Base-by-base conservation (phyloP, 92 coral and sea anemone genomes). In the Epizoanthus ramosus region DNA sequence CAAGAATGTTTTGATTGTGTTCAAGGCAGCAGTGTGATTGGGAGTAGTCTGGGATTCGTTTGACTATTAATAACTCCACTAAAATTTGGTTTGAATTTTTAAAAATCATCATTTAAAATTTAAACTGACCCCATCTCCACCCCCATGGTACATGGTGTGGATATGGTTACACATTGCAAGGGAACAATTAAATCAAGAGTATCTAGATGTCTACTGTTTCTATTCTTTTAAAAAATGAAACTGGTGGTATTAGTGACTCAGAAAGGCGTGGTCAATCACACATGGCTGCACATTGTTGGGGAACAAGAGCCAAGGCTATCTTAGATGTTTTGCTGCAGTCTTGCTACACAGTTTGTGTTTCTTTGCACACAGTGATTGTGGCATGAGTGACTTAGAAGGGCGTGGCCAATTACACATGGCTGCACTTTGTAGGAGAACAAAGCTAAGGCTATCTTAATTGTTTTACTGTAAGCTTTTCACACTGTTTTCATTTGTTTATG, bases 241-340 rank as follows among this genome's bases (percentile, higher is more conserved):
- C n/a, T n/a, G n/a, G 94, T 53, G 59, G 74, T 28, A 71, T 88
- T 18, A 86, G 85, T 65, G 89, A 89, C 57, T 90, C 70, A 80
- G 95, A 92, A 79, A 97, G 99, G 31, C 90, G 83, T 39, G 89
- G 90, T 16, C 92, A 94, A 3, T 84, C 93, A 13, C 99, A 96
- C 80, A 81, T 92, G 71, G 85, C 91, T 15, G 97, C 97, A 10
- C 66, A 85, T 43, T 85, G 89, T 28, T 89, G 85, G 73, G 98
- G 99, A 13, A 79, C 76, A 60, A 85, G 72, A 71, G 99, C 99
- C 69, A 88, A 67, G 61, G 54, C 84, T 83, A 90, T 96, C 41
- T 57, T 91, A 15, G 87, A 89, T 73, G n/a, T 89, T 23, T 79
- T 96, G 73, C 89, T 92, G 4, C 83, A 87, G 68, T n/a, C n/a